Evolutionary conservation across 1,140 invertebrate genomes (phyloP).

Genomic region (Paraescarpia echinospica): DNA sequence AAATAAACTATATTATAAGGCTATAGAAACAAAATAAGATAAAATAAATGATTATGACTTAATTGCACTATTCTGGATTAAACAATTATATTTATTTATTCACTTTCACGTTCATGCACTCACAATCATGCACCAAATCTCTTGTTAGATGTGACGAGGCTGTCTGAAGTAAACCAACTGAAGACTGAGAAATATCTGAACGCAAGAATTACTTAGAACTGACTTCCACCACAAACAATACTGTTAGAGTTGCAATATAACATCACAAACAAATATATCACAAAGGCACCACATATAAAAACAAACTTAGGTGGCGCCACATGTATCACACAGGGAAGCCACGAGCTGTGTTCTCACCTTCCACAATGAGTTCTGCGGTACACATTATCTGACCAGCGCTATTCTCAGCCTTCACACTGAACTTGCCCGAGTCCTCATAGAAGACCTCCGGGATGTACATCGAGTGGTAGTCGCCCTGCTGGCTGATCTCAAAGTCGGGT

Average conservation of each 20-base stretch:
- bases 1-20: too few species aligned
- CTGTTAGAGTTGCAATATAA: neutral
- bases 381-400: slow-evolving; percentile 52
- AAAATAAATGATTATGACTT: too few species aligned
- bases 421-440: slow-evolving; percentile 66
- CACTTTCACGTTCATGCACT: too few species aligned
- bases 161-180: too few species aligned
- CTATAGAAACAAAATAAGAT: too few species aligned
- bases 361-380: slow-evolving; percentile 51
- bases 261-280: neutral
- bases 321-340: neutral
- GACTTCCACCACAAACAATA: neutral
- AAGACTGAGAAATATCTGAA: too few species aligned
- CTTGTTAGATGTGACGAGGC: too few species aligned
- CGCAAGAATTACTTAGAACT: too few species aligned
- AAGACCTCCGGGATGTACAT: slow-evolving; percentile 58
- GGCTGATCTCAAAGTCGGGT: slow-evolving; percentile 58
- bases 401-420: slow-evolving; percentile 61
- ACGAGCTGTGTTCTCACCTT: slow-evolving; percentile 40
- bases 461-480: slow-evolving; percentile 54
- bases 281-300: neutral
- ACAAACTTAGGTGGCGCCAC: neutral
- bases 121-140: too few species aligned
- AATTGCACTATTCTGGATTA: too few species aligned
- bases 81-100: too few species aligned